phyloP scores from a whole-genome alignment of 1,140 invertebrate genomes.

The Dufourea novaeangliae region DNA sequence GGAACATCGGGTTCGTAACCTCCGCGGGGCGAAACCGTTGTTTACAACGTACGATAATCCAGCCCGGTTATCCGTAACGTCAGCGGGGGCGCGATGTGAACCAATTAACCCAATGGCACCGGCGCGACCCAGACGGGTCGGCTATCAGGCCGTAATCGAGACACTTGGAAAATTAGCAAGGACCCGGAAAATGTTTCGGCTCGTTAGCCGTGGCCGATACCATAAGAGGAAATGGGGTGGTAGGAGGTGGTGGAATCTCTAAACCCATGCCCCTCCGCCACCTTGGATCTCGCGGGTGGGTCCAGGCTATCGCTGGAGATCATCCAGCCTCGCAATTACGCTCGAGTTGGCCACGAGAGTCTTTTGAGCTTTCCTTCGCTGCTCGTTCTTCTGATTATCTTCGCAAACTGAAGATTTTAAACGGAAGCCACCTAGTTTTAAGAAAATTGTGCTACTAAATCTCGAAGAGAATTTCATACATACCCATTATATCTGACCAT shows the following conservation, averaged over 20 bases:
- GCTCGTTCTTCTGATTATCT: not conserved
- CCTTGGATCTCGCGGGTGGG: not conserved
- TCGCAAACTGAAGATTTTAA: not conserved
- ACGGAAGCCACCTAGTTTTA: no score
- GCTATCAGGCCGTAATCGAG: constrained; percentile 55
- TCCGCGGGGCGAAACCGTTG: not conserved
- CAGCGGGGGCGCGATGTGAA: constrained; percentile 44
- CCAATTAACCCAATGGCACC: constrained; percentile 56
- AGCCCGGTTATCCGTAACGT: constrained; percentile 31
- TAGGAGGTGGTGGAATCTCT: no score
- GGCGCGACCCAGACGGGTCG: constrained; percentile 5
- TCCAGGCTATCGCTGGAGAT: constrained; percentile 1
- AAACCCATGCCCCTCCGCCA: not conserved
- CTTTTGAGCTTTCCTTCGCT: not conserved
- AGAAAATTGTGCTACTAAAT: no score
- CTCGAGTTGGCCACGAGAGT: not conserved
- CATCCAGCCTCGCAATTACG: constrained; percentile 13
- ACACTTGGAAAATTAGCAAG: constrained; percentile 63
- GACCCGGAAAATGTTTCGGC: constrained; percentile 47
- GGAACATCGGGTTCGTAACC: not conserved
- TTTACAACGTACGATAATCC: constrained; percentile 44
- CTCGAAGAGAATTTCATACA: no score
- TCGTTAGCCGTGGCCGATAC: constrained; percentile 51
- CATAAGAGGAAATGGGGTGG: no score
- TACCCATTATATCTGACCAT: no score